Conservation (phyloP, 2,113 vertebrate species). For the Onychorhynchus coronatus region DNA sequence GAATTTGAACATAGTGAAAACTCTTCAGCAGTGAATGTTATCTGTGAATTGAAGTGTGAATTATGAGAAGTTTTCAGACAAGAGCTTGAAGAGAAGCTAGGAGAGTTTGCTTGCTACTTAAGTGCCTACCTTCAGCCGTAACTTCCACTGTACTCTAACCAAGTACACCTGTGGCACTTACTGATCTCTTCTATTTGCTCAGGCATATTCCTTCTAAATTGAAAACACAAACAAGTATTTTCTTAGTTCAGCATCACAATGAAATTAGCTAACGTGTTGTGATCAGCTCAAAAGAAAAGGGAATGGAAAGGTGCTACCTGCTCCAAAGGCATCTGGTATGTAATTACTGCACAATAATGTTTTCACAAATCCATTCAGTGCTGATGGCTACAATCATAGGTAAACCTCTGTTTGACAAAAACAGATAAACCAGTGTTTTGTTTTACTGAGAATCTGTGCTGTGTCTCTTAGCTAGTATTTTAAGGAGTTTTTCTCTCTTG, state of each 20-base stretch:
- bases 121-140: neutral
- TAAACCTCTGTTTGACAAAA: neutral
- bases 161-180: neutral
- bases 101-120: neutral
- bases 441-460: neutral
- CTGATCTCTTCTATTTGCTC: neutral
- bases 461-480: neutral
- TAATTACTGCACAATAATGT: neutral
- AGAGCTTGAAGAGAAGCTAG: neutral
- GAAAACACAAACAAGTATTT: neutral
- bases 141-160: neutral
- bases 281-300: neutral
- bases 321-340: neutral
- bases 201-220: neutral
- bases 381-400: neutral
- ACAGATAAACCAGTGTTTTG: neutral
- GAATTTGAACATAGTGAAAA: neutral
- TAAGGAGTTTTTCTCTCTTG: neutral
- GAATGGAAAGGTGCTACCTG: neutral
- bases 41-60: neutral
- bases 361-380: neutral
- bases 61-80: neutral
- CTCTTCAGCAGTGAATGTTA: neutral
- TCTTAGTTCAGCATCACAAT: neutral
- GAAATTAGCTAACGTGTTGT: neutral